Conservation (phyloP, 2,888 invertebrate genomes). For the Aproaerema taeniolella region DNA sequence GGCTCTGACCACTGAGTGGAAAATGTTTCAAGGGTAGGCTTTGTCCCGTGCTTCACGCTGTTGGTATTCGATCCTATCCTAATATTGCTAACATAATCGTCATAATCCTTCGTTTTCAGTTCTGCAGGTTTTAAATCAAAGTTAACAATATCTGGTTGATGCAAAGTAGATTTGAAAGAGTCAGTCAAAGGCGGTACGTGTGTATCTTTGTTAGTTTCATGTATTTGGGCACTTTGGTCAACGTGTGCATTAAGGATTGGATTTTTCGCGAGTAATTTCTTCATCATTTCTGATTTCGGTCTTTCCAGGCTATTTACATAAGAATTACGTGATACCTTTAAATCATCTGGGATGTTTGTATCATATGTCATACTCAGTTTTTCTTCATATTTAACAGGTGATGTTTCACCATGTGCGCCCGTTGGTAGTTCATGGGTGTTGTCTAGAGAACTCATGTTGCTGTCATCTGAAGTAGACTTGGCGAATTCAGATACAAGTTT, state of each 20-base stretch:
- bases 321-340: conserved; percentile 79
- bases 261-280: conserved; percentile 73
- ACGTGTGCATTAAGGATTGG: conserved; percentile 67
- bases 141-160: conserved; percentile 72
- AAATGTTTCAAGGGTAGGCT: conserved; percentile 41
- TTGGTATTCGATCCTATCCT: conserved; percentile 68
- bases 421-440: conserved; percentile 48
- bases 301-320: conserved; percentile 79
- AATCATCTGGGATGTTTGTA: conserved; percentile 80
- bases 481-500: conserved; percentile 70
- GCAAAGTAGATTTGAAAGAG: conserved; percentile 58
- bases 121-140: conserved; percentile 60
- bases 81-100: conserved; percentile 70
- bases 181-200: conserved; percentile 55
- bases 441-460: conserved; percentile 61
- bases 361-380: conserved; percentile 69
- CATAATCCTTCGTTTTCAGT: conserved; percentile 50
- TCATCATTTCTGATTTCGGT: conserved; percentile 79
- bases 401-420: conserved; percentile 31
- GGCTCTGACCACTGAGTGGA: conserved; percentile 53
- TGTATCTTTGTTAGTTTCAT: conserved; percentile 46
- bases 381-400: conserved; percentile 57
- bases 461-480: conserved; percentile 67
- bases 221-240: conserved; percentile 49
- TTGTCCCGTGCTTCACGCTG: conserved; percentile 55